phyloP scores from a whole-genome alignment of 2,888 invertebrate species.

The Clepsis dumicolana region DNA sequence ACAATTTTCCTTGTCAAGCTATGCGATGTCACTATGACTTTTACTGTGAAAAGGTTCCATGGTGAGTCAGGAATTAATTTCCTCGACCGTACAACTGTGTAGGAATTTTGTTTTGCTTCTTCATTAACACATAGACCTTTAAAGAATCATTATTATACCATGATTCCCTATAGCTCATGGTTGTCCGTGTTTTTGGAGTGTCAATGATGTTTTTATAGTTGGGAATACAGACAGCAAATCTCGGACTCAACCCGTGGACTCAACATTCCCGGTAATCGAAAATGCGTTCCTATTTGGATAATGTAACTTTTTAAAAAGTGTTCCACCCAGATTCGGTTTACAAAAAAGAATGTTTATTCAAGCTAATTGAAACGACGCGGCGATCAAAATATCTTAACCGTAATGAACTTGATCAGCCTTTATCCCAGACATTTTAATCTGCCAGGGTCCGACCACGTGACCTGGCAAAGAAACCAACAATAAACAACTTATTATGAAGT shows the following conservation, averaged over 20 bases:
- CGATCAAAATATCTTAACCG: not conserved
- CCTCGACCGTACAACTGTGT: no score
- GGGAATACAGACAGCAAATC: not conserved
- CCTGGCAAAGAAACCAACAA: conserved; percentile 12
- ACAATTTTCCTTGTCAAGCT: no score
- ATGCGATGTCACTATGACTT: no score
- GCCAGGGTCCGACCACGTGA: conserved; percentile 8
- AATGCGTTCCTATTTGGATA: no score
- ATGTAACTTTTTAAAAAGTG: not conserved
- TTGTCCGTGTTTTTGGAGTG: not conserved
- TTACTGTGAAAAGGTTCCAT: no score
- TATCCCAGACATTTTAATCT: not conserved
- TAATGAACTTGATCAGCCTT: not conserved
- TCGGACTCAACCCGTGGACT: no score
- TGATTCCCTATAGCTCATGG: not conserved
- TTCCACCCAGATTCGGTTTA: no score
- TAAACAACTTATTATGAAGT: conserved; percentile 25
- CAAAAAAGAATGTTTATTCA: no score
- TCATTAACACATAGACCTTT: not conserved
- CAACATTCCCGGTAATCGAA: no score
- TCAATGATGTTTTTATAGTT: not conserved
- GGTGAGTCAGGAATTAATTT: no score
- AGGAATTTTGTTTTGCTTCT: not conserved
- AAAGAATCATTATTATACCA: no score
- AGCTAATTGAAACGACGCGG: no score